Percentiles rank a stretch among this genome's conserved stretches.
Conservation (phyloP, 1,140 invertebrate species). For the Druon quercuslanigerum region DNA sequence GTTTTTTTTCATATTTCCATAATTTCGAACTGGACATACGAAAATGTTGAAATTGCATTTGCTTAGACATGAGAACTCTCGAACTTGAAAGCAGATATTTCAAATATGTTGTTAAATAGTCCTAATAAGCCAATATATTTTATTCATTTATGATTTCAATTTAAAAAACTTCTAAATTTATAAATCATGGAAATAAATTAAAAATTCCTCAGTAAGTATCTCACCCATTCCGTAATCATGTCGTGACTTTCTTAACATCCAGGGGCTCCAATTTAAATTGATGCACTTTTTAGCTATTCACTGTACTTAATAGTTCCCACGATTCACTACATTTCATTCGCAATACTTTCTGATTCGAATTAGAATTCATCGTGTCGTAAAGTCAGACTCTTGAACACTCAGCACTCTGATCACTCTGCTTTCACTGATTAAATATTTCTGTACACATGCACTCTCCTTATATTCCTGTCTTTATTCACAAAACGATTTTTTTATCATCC, state of each 20-base stretch:
- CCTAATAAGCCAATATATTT: too few relatives aligned
- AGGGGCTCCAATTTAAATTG: slow-evolving; percentile 24
- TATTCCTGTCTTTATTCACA: neutral
- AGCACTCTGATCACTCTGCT: neutral
- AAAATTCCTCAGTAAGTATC: slow-evolving; percentile 19
- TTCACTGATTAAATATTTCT: slow-evolving; percentile 14
- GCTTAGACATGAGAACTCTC: too few relatives aligned
- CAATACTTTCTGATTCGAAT: slow-evolving; percentile 13
- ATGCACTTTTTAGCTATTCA: slow-evolving; percentile 9
- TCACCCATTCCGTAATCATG: slow-evolving; percentile 69
- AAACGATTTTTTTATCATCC: neutral
- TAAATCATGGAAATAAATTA: too few relatives aligned
- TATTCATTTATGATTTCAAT: too few relatives aligned
- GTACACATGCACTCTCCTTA: neutral
- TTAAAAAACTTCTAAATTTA: too few relatives aligned
- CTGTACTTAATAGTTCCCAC: slow-evolving; percentile 25
- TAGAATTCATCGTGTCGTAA: slow-evolving; percentile 30
- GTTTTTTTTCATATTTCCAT: too few relatives aligned
- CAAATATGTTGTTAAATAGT: too few relatives aligned
- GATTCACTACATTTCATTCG: slow-evolving; percentile 17
- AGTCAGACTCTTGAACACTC: neutral
- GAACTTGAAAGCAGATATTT: too few relatives aligned
- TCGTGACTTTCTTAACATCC: slow-evolving; percentile 36
- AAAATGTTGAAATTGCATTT: too few relatives aligned
- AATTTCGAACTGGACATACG: too few relatives aligned